phyloP scores from a whole-genome alignment of 2,113 vertebrate genomes.

The Parotia lawesii region DNA sequence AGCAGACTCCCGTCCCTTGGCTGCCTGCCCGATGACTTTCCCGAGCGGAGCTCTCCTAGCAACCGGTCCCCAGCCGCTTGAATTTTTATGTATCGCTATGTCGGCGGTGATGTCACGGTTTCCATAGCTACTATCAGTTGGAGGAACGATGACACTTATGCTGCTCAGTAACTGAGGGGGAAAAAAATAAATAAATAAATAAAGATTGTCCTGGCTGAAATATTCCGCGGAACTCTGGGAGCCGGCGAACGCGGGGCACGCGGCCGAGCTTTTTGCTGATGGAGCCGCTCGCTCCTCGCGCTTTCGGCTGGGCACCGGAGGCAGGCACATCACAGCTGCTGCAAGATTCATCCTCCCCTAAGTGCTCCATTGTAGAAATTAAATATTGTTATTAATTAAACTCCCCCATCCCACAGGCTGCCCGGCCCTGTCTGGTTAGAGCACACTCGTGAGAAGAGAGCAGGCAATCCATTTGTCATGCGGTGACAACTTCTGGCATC shows the following conservation, averaged over 20 bases:
- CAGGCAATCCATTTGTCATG: constrained; percentile 40
- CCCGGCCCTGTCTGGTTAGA: constrained; percentile 3
- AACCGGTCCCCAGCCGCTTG: constrained; percentile 79
- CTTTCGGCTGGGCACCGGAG: not conserved
- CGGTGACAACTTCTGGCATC: constrained; percentile 42
- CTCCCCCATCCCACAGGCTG: constrained; percentile 16
- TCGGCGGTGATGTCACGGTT: constrained; percentile 82
- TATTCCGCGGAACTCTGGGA: constrained; percentile 21
- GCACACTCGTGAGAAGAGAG: not conserved
- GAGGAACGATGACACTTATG: constrained; percentile 73
- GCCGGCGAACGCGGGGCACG: not conserved
- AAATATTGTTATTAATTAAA: constrained; percentile 59
- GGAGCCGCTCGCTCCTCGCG: not conserved
- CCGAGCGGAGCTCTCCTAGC: constrained; percentile 80
- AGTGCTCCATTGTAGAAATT: constrained; percentile 42
- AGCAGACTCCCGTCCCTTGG: constrained; percentile 71
- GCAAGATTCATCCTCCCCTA: not conserved
- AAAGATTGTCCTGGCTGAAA: constrained; percentile 33
- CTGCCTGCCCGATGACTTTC: constrained; percentile 77
- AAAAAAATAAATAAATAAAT: not conserved
- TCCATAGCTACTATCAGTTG: constrained; percentile 82
- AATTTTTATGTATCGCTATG: constrained; percentile 86
- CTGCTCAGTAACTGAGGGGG: constrained; percentile 61
- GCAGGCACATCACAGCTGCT: not conserved
- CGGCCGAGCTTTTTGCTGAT: not conserved